phyloP scores from a whole-genome alignment of 2,888 invertebrate species.

The Metopia argyrocephala region DNA sequence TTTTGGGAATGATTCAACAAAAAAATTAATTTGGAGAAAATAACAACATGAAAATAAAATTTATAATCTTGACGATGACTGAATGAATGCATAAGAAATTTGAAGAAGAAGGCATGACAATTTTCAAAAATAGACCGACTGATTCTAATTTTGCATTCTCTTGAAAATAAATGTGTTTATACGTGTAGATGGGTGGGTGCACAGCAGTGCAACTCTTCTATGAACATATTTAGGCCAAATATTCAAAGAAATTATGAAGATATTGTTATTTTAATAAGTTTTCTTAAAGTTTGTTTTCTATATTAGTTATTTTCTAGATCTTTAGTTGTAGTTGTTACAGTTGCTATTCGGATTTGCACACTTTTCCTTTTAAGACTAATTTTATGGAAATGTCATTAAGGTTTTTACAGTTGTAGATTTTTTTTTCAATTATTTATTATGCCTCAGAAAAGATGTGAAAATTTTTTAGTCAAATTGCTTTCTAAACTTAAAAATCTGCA shows the following conservation, averaged over 20 bases:
- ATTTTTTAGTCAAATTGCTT: not conserved
- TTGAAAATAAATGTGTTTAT: not conserved
- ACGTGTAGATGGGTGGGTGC: not conserved
- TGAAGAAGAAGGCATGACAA: constrained; percentile 31
- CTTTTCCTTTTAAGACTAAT: constrained; percentile 1
- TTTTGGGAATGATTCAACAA: not conserved
- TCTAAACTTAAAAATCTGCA: not conserved
- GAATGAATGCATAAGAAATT: constrained; percentile 22
- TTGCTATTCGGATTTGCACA: not conserved
- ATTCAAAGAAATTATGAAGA: constrained; percentile 28
- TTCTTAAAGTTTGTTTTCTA: constrained; percentile 25
- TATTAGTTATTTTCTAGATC: not conserved
- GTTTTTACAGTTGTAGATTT: not conserved
- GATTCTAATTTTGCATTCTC: too few relatives aligned
- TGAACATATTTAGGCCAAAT: constrained; percentile 12
- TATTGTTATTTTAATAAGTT: constrained; percentile 44
- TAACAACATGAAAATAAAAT: constrained; percentile 25
- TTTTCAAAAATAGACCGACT: constrained; percentile 1
- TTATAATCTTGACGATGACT: constrained; percentile 40
- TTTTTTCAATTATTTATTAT: not conserved
- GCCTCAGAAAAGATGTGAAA: not conserved
- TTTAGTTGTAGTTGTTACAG: not conserved
- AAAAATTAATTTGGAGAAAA: not conserved
- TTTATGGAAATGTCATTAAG: constrained; percentile 25
- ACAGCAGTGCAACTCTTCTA: not conserved